Evolutionary conservation across 1,140 invertebrate species (phyloP), one percentile per base, ranked within the genome.

Genomic region (Chelonus insularis): DNA sequence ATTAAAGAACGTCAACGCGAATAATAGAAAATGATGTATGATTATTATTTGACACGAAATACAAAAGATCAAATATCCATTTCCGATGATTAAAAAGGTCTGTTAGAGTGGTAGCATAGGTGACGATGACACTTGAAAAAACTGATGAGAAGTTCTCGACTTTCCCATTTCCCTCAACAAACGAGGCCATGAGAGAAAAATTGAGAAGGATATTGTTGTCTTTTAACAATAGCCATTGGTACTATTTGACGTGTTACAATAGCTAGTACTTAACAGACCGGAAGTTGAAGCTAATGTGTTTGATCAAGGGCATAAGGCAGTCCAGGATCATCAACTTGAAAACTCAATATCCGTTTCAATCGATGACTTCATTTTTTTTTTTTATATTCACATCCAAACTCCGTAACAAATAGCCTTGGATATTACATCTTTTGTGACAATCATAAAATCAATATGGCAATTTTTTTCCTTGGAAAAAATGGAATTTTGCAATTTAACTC

Each of bases 221-320:
- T 54, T 56, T 65, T 60, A 67, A 68, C 68, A 72, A 69, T 71
- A 64, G 66, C 36, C 45, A 57, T 21, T 63, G 6, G 18, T 60
- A 39, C 47, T 37, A 18, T 43, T 25, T 16, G 48, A n/a, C 47
- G 47, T 37, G n/a, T 29, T 32, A 72, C 71, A 74, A 74, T 70
- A 59, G 62, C 61, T 55, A 58, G 67, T 68, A 74, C 72, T 72
- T 71, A 72, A 58, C 64, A 48, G 47, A 68, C 72, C 71, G 73
- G 75, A 77, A 73, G 72, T 68, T 51, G 57, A 51, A 59, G 60
- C 68, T 75, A 77, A 77, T 77, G 75, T 77, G 74, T 77, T 77
- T 77, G 75, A 71, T 69, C 68, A 70, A 67, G 69, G 52, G 37
- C 29, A 60, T 52, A 25, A 60, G 54, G 47, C 54, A 43, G 47